Evolutionary conservation across 2,888 invertebrate species (phyloP).

Genomic region (Drosophila borealis): DNA sequence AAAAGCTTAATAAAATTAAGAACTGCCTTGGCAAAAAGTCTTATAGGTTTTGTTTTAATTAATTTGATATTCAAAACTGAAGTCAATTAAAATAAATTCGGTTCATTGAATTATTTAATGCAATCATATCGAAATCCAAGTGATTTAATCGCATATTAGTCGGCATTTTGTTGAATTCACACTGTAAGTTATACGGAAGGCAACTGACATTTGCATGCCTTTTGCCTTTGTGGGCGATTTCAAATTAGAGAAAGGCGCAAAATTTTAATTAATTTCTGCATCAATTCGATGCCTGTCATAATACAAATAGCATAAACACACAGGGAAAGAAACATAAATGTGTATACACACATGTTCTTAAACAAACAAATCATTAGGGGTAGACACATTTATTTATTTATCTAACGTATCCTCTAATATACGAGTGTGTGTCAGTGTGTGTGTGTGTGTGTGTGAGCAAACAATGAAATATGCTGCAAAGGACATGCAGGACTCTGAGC

Average conservation of each 20-base stretch:
- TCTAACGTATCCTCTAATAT: slow-evolving; percentile 38
- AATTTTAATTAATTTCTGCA: slow-evolving; percentile 73
- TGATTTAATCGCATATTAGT: slow-evolving; percentile 11
- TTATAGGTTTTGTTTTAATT: neutral
- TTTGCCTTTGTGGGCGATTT: slow-evolving; percentile 34
- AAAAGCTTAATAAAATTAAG: neutral
- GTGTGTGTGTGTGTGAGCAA: slow-evolving; percentile 33
- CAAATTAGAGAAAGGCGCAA: slow-evolving; percentile 39
- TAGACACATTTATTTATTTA: slow-evolving; percentile 51
- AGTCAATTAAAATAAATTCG: slow-evolving; percentile 8
- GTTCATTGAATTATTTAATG: slow-evolving; percentile 2
- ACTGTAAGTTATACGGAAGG: neutral
- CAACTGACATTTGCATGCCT: slow-evolving; percentile 20
- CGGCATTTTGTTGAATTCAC: slow-evolving; percentile 23
- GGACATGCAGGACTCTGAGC: slow-evolving; percentile 22
- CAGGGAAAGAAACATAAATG: slow-evolving; percentile 5
- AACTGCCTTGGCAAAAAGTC: neutral
- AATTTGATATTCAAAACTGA: neutral
- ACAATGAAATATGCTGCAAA: slow-evolving; percentile 52
- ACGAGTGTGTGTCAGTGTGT: slow-evolving; percentile 1
- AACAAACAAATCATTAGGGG: slow-evolving; percentile 59
- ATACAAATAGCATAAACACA: slow-evolving; percentile 57
- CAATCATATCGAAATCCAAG: neutral
- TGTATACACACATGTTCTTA: slow-evolving; percentile 33
- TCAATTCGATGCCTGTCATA: slow-evolving; percentile 69